These are phyloP conservation scores for Eupithecia vulgata DNA, from an alignment of 2,888 invertebrate genomes.

Conservation along the genomic window DNA sequence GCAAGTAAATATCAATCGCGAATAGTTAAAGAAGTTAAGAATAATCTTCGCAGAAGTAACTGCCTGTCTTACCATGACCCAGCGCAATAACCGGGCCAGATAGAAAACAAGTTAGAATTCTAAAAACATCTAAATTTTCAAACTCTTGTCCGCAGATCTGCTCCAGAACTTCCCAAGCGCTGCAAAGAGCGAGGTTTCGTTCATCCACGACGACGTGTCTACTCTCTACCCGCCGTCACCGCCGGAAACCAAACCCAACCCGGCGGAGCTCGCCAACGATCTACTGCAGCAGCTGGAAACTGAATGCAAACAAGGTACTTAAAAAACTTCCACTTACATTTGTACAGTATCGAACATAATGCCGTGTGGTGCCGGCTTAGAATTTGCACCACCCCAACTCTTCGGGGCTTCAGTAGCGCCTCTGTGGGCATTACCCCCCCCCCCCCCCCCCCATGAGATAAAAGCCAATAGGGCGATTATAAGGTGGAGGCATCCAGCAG, in stretches of 20 bases:
- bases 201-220: slow-evolving; percentile 62
- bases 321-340: neutral
- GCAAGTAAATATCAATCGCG: neutral
- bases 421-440: no score
- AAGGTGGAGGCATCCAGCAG: no score
- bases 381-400: no score
- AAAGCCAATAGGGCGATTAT: no score
- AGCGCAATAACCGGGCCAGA: neutral
- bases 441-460: no score
- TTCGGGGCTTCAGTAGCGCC: no score
- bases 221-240: slow-evolving; percentile 76
- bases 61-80: neutral
- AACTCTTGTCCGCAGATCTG: slow-evolving; percentile 64
- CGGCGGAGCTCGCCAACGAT: slow-evolving; percentile 86
- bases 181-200: slow-evolving; percentile 68
- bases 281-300: slow-evolving; percentile 87
- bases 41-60: neutral
- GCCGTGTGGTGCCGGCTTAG: no score
- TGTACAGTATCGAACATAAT: no score
- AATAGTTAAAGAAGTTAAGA: neutral
- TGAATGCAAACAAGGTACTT: slow-evolving; percentile 87
- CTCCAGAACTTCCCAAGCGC: slow-evolving; percentile 73
- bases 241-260: slow-evolving; percentile 72
- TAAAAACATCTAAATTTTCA: no score
- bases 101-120: no score